A percentile compares a stretch with the other conserved stretches of the same genome.
Evolutionary conservation across 2,113 vertebrate genomes (phyloP).

Genomic region (Caracal caracal): DNA sequence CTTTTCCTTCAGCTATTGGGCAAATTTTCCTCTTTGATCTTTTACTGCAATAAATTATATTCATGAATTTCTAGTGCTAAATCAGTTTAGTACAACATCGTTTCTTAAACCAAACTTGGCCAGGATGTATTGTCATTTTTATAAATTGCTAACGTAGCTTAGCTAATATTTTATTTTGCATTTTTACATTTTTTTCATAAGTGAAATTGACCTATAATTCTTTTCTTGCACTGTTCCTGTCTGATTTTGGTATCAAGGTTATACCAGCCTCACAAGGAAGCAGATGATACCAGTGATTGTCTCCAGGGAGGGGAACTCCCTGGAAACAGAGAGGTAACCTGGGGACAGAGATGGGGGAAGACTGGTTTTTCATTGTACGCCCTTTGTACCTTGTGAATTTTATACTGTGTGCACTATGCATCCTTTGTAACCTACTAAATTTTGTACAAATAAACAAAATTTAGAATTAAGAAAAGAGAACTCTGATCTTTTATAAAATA

Average conservation of each 20-base stretch:
- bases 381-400: not conserved
- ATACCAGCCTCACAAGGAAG: not conserved
- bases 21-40: not conserved
- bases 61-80: not conserved
- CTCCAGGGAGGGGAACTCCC: not conserved
- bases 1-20: not conserved
- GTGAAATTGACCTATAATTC: not conserved
- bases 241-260: not conserved
- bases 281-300: not conserved
- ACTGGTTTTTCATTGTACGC: not conserved
- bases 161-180: not conserved
- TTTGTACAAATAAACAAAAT: not conserved
- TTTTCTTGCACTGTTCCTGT: not conserved
- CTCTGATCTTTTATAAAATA: not conserved
- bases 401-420: not conserved
- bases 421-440: too few species aligned
- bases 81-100: not conserved
- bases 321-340: not conserved
- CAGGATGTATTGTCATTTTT: not conserved
- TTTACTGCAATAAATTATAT: not conserved
- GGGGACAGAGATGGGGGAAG: not conserved
- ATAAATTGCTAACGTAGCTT: not conserved
- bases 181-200: not conserved
- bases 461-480: not conserved
- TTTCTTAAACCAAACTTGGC: not conserved